Conservation (phyloP, 2,888 invertebrate genomes). For the Drosophila mimica region DNA sequence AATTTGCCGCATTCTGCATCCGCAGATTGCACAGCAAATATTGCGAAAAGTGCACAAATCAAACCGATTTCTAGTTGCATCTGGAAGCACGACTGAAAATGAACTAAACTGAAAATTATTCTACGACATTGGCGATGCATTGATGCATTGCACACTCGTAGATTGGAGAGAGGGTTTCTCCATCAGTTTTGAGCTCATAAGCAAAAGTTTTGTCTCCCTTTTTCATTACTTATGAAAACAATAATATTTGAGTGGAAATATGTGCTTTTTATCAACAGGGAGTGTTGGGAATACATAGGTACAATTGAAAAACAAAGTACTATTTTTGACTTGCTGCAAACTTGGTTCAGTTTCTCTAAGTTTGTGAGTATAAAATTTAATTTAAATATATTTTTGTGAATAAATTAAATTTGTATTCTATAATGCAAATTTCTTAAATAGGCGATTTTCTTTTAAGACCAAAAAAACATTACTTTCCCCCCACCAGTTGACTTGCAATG, state of each 20-base stretch:
- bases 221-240: background rate
- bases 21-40: slow-evolving; percentile 16
- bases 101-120: slow-evolving; percentile 49
- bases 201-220: too few species aligned
- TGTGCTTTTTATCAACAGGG: too few species aligned
- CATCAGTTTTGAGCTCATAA: slow-evolving; percentile 1
- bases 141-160: slow-evolving; percentile 3
- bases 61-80: slow-evolving; percentile 50
- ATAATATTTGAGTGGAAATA: background rate
- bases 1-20: slow-evolving; percentile 46
- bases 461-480: slow-evolving; percentile 18
- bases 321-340: background rate
- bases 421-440: background rate
- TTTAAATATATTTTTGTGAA: background rate
- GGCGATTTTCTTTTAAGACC: background rate
- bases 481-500: background rate
- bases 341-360: background rate
- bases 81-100: slow-evolving; percentile 34
- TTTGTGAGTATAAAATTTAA: background rate
- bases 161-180: slow-evolving; percentile 27
- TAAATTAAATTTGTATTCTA: background rate
- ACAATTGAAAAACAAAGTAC: too few species aligned
- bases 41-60: slow-evolving; percentile 27
- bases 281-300: too few species aligned
- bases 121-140: slow-evolving; percentile 7